Conservation (phyloP, 2,888 invertebrate genomes). For the Microdon myrmicae region DNA sequence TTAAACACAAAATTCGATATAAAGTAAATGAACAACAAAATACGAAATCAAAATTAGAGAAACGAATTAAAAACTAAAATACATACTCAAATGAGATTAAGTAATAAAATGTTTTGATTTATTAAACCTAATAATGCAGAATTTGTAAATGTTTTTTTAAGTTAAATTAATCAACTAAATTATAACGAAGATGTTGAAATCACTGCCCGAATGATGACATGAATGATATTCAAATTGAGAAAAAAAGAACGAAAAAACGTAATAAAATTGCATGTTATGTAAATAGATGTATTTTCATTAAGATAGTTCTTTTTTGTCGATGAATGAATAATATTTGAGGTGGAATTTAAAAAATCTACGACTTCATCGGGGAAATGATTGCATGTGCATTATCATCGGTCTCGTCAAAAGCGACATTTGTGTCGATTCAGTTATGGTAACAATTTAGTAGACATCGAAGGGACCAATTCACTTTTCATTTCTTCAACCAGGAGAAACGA, state of each 20-base stretch:
- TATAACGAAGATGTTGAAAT: slow-evolving; percentile 48
- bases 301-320: too few species aligned
- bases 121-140: slow-evolving; percentile 46
- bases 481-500: too few species aligned
- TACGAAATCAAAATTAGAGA: slow-evolving; percentile 16
- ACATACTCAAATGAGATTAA: slow-evolving; percentile 15
- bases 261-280: slow-evolving; percentile 53
- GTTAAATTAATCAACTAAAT: slow-evolving; percentile 50
- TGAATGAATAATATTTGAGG: too few species aligned
- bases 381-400: too few species aligned
- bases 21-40: slow-evolving; percentile 1
- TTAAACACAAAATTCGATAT: background rate
- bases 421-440: too few species aligned
- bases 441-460: too few species aligned
- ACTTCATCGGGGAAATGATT: too few species aligned
- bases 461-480: too few species aligned
- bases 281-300: slow-evolving; percentile 19
- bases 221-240: slow-evolving; percentile 39
- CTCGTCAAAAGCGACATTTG: too few species aligned
- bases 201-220: slow-evolving; percentile 52
- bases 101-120: slow-evolving; percentile 22
- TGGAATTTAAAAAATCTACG: too few species aligned
- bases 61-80: slow-evolving; percentile 7
- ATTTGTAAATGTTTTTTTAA: slow-evolving; percentile 51
- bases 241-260: slow-evolving; percentile 42